Percentiles rank a stretch among this genome's conserved stretches.
phyloP scores from a whole-genome alignment of 2,888 invertebrate species.

The Strigamia crassipes region DNA sequence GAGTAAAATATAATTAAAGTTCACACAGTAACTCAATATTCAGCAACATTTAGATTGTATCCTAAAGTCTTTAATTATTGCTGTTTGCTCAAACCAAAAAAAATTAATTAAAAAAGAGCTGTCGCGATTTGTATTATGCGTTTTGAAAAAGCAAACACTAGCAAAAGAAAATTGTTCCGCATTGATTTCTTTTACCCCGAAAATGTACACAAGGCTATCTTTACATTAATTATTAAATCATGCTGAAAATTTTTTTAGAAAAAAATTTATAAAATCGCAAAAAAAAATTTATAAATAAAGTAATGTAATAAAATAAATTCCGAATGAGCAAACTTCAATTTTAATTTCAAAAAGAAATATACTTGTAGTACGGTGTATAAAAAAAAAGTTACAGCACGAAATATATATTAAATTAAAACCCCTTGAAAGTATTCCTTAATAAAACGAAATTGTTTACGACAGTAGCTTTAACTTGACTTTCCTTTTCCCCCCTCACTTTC shows the following conservation, averaged over 20 bases:
- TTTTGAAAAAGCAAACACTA: neutral
- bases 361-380: no score
- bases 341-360: no score
- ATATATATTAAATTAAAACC: neutral
- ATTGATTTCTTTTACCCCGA: neutral
- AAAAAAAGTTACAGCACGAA: neutral
- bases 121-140: neutral
- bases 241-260: no score
- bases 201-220: no score
- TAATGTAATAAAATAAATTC: no score
- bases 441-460: neutral
- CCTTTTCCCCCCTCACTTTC: neutral
- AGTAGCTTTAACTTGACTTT: neutral
- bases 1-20: neutral
- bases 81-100: neutral
- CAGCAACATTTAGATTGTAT: neutral
- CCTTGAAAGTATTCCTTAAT: constrained; percentile 1
- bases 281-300: no score
- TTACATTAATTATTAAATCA: no score
- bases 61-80: neutral
- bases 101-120: neutral
- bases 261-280: no score
- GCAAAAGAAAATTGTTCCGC: neutral
- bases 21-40: neutral
- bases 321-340: no score